Evolutionary conservation across 2,113 vertebrate species (phyloP).

Genomic region (Psilopogon haemacephalus): DNA sequence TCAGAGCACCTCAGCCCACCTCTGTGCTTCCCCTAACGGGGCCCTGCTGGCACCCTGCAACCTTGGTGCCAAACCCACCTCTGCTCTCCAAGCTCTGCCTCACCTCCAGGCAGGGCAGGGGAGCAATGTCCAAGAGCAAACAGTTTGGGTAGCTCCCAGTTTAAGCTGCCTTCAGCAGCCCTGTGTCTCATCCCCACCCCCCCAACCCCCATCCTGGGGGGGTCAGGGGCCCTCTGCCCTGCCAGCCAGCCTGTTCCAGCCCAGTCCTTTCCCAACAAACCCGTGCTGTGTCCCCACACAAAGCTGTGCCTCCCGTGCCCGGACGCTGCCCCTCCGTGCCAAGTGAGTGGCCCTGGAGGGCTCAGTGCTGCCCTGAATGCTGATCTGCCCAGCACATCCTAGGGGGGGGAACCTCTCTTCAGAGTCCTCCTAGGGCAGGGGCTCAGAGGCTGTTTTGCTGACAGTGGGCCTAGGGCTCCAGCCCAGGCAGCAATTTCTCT

Average conservation of each 20-base stretch:
- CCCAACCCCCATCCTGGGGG: neutral
- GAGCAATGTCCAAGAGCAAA: neutral
- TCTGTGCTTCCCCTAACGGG: accelerated
- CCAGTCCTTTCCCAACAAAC: slow-evolving; percentile 37
- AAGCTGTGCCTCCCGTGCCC: slow-evolving; percentile 9
- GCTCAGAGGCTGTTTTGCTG: neutral
- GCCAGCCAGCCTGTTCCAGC: neutral
- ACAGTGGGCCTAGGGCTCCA: neutral
- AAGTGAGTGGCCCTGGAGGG: neutral
- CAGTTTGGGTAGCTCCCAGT: accelerated
- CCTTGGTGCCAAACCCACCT: accelerated
- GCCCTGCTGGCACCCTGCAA: accelerated
- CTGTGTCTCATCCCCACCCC: neutral
- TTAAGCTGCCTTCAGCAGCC: neutral
- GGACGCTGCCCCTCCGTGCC: slow-evolving; percentile 6
- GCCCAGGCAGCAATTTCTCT: neutral
- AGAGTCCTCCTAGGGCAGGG: neutral
- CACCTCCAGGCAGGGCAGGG: neutral
- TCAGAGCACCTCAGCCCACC: too few relatives aligned
- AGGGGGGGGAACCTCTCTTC: neutral
- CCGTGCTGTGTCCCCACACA: slow-evolving; percentile 29
- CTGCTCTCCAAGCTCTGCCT: neutral
- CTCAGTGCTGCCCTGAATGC: neutral
- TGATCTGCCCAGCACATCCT: neutral
- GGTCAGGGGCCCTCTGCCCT: neutral